Conservation (phyloP, 2,797 vertebrate species). For the Liparis tanakae region DNA sequence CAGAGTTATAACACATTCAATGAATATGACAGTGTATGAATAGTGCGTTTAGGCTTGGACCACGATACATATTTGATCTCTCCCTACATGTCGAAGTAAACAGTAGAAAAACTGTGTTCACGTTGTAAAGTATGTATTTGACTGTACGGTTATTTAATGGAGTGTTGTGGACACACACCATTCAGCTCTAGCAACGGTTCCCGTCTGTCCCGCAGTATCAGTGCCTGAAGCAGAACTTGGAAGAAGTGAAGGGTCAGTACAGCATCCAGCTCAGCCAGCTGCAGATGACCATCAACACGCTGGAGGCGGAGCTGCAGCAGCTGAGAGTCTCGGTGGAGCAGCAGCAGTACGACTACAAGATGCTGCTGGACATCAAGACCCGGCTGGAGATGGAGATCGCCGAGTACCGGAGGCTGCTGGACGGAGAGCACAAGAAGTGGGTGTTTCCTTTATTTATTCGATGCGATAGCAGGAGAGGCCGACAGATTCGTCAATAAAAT, state of each 20-base stretch:
- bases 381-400: conserved; percentile 90
- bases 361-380: conserved; percentile 88
- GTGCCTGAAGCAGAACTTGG: conserved; percentile 45
- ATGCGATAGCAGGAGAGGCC: not conserved
- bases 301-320: conserved; percentile 70
- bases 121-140: not conserved
- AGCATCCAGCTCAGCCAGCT: conserved; percentile 57
- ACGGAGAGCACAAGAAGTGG: conserved; percentile 68
- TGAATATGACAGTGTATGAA: too few relatives aligned
- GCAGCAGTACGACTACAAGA: conserved; percentile 79
- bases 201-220: conserved; percentile 54
- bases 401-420: conserved; percentile 90
- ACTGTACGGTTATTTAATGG: not conserved
- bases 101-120: not conserved
- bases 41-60: too few relatives aligned
- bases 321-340: conserved; percentile 59
- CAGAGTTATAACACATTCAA: too few relatives aligned
- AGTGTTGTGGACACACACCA: not conserved
- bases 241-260: conserved; percentile 38
- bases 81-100: not conserved
- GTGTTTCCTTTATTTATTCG: rapidly evolving
- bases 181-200: not conserved
- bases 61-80: not conserved
- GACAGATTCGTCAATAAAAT: not conserved
- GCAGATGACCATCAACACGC: conserved; percentile 63